These are phyloP conservation scores for Tauraco hartlaubi DNA, from an alignment of 2,797 vertebrate genomes.

Conservation along the genomic window DNA sequence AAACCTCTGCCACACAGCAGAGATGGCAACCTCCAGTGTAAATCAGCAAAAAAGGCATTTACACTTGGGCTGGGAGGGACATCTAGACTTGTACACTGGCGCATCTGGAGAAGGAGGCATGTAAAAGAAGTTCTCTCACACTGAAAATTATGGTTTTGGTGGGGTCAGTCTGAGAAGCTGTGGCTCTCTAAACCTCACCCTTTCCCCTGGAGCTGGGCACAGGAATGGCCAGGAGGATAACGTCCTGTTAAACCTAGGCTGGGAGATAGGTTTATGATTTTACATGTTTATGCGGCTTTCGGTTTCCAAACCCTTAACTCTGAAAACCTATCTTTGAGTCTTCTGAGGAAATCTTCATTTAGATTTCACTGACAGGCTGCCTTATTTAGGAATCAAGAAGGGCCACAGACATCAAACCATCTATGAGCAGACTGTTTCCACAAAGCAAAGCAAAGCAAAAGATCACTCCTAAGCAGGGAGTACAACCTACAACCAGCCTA, in stretches of 20 bases:
- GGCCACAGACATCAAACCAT: neutral
- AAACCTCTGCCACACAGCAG: neutral
- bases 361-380: neutral
- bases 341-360: neutral
- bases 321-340: neutral
- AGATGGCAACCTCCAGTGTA: fast-evolving
- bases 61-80: neutral
- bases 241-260: neutral
- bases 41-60: neutral
- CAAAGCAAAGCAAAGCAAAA: neutral
- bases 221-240: neutral
- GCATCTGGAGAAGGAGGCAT: neutral
- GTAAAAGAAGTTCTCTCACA: neutral
- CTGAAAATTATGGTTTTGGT: neutral
- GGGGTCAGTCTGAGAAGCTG: neutral
- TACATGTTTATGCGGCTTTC: neutral
- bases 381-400: neutral
- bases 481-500: neutral
- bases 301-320: neutral
- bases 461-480: neutral
- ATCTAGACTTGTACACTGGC: neutral
- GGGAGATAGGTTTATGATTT: neutral
- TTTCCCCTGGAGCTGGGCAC: neutral
- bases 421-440: neutral
- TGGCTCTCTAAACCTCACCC: neutral